These are phyloP conservation scores for Macquaria australasica DNA, from an alignment of 2,113 vertebrate species.

Conservation along the genomic window DNA sequence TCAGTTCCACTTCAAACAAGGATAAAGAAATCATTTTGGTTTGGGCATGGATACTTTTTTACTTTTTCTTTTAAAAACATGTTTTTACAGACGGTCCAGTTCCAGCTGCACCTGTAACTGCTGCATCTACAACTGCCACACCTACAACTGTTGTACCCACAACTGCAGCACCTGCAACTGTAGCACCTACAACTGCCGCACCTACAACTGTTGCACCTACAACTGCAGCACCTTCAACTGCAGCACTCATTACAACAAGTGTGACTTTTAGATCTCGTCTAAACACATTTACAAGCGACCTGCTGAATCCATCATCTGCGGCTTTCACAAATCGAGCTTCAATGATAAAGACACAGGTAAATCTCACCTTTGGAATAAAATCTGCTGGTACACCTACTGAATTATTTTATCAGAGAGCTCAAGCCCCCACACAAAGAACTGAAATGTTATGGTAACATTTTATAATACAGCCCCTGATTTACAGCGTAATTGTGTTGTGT, in stretches of 20 bases:
- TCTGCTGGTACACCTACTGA: too few species aligned
- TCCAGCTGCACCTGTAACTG: too few species aligned
- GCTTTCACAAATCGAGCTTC: conserved; percentile 1
- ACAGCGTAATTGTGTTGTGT: too few species aligned
- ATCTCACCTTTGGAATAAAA: too few species aligned
- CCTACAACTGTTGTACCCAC: too few species aligned
- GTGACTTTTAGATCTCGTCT: conserved; percentile 6
- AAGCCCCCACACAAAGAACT: too few species aligned
- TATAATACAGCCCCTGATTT: too few species aligned
- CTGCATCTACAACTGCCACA: too few species aligned
- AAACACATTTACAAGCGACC: conserved; percentile 9
- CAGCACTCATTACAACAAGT: rapidly evolving
- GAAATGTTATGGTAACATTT: too few species aligned
- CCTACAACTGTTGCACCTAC: too few species aligned
- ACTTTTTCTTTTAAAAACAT: neutral
- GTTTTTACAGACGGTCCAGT: neutral
- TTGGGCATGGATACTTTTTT: neutral
- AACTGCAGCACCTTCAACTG: neutral
- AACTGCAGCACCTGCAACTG: too few species aligned
- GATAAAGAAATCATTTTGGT: neutral
- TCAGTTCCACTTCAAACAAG: neutral
- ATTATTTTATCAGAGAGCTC: too few species aligned
- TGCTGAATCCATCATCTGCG: conserved; percentile 5
- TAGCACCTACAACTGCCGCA: neutral
- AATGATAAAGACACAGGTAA: neutral